Base-by-base conservation (phyloP, 2,888 invertebrate species). In the Pyrgus malvae region DNA sequence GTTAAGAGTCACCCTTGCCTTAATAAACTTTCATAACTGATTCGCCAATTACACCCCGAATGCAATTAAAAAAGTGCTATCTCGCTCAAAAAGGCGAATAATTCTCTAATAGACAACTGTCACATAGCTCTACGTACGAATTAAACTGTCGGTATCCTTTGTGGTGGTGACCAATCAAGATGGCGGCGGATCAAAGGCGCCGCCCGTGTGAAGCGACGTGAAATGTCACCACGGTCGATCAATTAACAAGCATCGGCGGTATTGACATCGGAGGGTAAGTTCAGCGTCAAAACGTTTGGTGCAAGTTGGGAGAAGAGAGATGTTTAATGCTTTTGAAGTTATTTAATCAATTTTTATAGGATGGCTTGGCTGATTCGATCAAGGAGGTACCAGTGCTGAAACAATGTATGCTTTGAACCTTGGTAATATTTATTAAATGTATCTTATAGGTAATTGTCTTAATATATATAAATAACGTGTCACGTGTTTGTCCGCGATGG, bases 141-240 rank as follows among this genome's bases (percentile, higher is more conserved):
- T 86, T 81, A 85, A 90, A 89, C 83, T 79, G 80, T 69, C 88
- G 88, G 89, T 66, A 35, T 69, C 74, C 80, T 87, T 88, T 85
- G 81, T 75, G 69, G 62, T 48, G 56, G 66, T 17, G 37, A 61
- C 65, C 68, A 62, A 60, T 55, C 69, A 79, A 78, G 72, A 80
- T 76, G 82, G 78, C 71, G 72, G 49, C 33, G 49, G 70, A 77
- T 84, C 83, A 89, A 87, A 89, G 71, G 65, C 21, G 73, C 85
- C 85, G 86, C 78, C 57, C 68, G 79, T 76, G 78, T 79, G 80
- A 77, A 74, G 73, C 76, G 69, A 73, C 79, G 65, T 76, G 76
- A 88, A 89, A 90, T 90, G 88, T 90, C 89, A 88, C 88, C 88
- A 80, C 80, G 81, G 78, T 81, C 78, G 71, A 80, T 82, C 83